phyloP scores from a whole-genome alignment of 2,797 vertebrate genomes.

The Scomberomorus guttatus region DNA sequence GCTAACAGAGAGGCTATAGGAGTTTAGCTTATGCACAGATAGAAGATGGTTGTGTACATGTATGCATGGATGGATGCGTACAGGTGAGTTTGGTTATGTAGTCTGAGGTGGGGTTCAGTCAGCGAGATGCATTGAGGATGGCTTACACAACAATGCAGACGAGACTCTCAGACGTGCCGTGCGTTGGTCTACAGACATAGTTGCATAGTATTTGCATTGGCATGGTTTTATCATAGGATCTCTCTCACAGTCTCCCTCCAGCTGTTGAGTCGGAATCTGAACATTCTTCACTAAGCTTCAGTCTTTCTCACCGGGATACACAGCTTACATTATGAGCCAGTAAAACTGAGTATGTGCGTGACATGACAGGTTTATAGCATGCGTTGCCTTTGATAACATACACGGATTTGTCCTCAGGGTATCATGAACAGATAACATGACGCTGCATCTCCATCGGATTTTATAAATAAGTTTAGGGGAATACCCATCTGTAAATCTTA shows the following conservation, averaged over 20 bases:
- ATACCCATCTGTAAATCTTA: neutral
- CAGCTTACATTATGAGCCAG: conserved; percentile 47
- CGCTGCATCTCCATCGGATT: conserved; percentile 15
- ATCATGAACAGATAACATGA: conserved; percentile 30
- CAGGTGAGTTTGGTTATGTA: neutral
- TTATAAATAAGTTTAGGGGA: neutral
- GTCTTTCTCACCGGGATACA: conserved; percentile 54
- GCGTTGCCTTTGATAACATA: conserved; percentile 32
- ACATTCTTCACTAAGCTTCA: conserved; percentile 72
- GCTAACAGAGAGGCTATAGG: neutral
- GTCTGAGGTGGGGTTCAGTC: neutral
- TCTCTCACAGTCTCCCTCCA: conserved; percentile 54
- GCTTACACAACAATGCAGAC: conserved; percentile 57
- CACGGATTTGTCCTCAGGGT: conserved; percentile 46
- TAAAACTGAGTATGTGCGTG: conserved; percentile 46
- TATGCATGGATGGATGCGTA: conserved; percentile 11
- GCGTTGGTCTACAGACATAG: conserved; percentile 56
- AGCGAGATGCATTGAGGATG: conserved; percentile 8
- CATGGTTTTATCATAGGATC: conserved; percentile 67
- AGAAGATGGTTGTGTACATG: neutral
- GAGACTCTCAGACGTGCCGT: conserved; percentile 48
- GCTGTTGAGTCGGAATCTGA: conserved; percentile 65
- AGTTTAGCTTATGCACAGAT: neutral
- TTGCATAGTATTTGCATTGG: conserved; percentile 65
- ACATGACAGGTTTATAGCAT: conserved; percentile 55